Conservation (phyloP, 2,797 vertebrate genomes). For the Mormyrus hasselquistii region DNA sequence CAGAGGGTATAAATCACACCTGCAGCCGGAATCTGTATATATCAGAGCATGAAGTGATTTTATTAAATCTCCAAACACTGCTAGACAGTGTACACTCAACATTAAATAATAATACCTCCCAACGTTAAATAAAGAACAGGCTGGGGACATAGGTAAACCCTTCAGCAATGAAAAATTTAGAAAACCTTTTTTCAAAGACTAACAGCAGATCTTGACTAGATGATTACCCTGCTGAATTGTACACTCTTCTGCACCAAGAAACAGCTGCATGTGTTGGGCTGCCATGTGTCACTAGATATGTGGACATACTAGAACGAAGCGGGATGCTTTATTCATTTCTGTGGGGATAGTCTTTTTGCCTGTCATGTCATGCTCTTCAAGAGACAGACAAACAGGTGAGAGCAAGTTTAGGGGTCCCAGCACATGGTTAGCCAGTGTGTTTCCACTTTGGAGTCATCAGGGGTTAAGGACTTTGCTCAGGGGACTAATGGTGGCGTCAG, state of each 20-base stretch:
- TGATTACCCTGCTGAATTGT: constrained; percentile 2
- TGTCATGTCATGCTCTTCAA: too few relatives aligned
- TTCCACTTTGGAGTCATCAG: too few relatives aligned
- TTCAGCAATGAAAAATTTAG: constrained; percentile 6
- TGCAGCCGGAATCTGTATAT: background rate
- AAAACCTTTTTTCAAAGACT: background rate
- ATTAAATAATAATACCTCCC: constrained; percentile 6
- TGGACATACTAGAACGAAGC: background rate
- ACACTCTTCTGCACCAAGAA: background rate
- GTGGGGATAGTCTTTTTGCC: background rate
- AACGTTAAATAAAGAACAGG: background rate
- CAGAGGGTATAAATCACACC: background rate
- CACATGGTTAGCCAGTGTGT: too few relatives aligned
- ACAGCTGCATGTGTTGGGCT: background rate
- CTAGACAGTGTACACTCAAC: background rate
- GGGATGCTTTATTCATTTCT: background rate
- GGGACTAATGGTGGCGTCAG: background rate
- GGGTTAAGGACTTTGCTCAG: too few relatives aligned
- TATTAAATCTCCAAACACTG: constrained; percentile 5
- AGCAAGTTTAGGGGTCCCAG: too few relatives aligned
- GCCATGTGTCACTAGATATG: background rate
- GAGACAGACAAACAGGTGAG: too few relatives aligned
- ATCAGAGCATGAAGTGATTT: background rate
- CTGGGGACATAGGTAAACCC: background rate
- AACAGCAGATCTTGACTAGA: background rate